Evolutionary conservation across 2,113 vertebrate genomes (phyloP).

Genomic region (Elachura formosa): DNA sequence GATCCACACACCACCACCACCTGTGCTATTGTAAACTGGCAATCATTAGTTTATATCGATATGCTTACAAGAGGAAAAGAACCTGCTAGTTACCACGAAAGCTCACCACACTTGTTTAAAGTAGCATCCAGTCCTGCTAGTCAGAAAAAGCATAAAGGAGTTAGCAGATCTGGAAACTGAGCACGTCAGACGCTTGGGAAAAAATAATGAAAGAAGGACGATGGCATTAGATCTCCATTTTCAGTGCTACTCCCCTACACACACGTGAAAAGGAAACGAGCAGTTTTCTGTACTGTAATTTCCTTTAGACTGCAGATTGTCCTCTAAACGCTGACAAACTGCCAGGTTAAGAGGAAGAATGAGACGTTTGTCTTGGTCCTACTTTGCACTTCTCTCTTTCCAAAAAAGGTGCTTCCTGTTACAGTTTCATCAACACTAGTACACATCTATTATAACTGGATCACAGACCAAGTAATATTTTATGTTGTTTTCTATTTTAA

Average conservation of each 20-base stretch:
- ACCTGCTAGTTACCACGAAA: not conserved
- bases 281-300: not conserved
- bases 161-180: not conserved
- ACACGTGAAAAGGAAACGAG: not conserved
- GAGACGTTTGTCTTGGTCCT: not conserved
- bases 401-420: not conserved
- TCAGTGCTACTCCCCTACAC: not conserved
- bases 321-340: not conserved
- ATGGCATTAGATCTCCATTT: not conserved
- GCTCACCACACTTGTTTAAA: not conserved
- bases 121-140: not conserved
- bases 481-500: not conserved
- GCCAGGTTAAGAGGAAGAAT: not conserved
- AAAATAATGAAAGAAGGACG: not conserved
- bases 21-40: not conserved
- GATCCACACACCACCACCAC: fast-evolving
- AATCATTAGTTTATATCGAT: not conserved
- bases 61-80: not conserved
- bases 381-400: not conserved
- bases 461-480: not conserved
- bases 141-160: not conserved
- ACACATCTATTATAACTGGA: not conserved
- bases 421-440: not conserved
- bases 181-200: not conserved
- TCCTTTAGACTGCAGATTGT: not conserved